phyloP scores from a whole-genome alignment of 2,888 invertebrate species.

The Chalcis sispes region DNA sequence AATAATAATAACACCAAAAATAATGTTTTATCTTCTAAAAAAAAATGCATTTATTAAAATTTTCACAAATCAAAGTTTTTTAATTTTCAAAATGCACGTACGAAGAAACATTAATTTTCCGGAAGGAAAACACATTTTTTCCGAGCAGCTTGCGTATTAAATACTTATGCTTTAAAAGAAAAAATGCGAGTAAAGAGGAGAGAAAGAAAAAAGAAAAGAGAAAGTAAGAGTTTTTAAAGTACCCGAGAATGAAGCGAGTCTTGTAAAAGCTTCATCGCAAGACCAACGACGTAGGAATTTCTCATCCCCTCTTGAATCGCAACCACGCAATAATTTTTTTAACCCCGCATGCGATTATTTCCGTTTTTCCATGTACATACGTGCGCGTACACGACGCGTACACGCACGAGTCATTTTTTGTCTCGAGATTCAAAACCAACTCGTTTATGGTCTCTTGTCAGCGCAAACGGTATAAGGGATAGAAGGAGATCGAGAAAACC shows the following conservation, averaged over 20 bases:
- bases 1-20: too few species aligned
- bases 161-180: too few species aligned
- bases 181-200: too few species aligned
- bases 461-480: not conserved
- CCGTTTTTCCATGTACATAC: too few species aligned
- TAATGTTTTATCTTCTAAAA: too few species aligned
- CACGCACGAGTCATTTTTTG: constrained; percentile 23
- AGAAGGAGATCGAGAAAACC: not conserved
- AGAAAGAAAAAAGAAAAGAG: not conserved
- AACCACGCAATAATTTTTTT: constrained; percentile 19
- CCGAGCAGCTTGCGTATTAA: too few species aligned
- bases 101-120: too few species aligned
- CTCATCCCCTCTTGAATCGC: constrained; percentile 5
- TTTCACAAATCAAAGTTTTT: too few species aligned
- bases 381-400: too few species aligned
- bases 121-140: too few species aligned
- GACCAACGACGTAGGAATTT: not conserved
- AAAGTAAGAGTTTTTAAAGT: not conserved
- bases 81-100: too few species aligned
- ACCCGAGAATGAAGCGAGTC: not conserved
- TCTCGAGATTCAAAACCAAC: constrained; percentile 1
- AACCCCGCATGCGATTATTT: not conserved
- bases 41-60: too few species aligned
- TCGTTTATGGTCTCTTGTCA: constrained; percentile 13
- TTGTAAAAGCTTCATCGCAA: constrained; percentile 13